Evolutionary conservation across 2,797 vertebrate genomes (phyloP).

Genomic region (Peromyscus melanophrys): DNA sequence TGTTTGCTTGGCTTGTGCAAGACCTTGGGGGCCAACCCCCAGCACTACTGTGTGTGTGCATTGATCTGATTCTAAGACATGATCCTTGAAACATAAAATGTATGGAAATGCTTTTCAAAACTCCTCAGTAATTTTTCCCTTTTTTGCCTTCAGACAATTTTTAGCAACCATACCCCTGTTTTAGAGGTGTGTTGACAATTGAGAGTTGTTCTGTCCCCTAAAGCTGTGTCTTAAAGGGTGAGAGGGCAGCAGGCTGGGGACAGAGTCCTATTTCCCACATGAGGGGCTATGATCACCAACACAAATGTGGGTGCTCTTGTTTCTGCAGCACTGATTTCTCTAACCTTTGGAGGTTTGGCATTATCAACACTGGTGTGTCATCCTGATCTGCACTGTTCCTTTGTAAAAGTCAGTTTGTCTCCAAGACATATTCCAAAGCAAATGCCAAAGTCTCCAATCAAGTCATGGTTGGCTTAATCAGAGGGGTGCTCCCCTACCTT

Average conservation of each 20-base stretch:
- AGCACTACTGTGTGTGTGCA: not conserved
- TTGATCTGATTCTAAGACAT: not conserved
- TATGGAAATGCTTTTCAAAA: not conserved
- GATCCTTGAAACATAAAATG: not conserved
- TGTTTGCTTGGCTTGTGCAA: not conserved
- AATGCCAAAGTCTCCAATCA: not conserved
- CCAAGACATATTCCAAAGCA: conserved; percentile 3
- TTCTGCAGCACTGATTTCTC: not conserved
- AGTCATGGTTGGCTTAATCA: conserved; percentile 21
- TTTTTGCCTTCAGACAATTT: not conserved
- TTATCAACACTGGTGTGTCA: not conserved
- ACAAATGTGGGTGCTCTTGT: not conserved
- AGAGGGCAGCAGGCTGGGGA: not conserved
- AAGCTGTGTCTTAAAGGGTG: not conserved
- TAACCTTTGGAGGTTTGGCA: not conserved
- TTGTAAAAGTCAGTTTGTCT: not conserved
- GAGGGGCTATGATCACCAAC: not conserved
- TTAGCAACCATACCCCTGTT: not conserved
- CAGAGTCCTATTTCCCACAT: not conserved
- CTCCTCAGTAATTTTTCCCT: not conserved
- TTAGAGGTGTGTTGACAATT: not conserved
- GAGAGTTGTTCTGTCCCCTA: not conserved
- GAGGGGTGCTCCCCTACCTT: no score
- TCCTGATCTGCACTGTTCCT: not conserved
- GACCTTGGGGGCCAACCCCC: not conserved